Evolutionary conservation across 2,888 invertebrate genomes (phyloP).

Genomic region (Nymphalis urticae): DNA sequence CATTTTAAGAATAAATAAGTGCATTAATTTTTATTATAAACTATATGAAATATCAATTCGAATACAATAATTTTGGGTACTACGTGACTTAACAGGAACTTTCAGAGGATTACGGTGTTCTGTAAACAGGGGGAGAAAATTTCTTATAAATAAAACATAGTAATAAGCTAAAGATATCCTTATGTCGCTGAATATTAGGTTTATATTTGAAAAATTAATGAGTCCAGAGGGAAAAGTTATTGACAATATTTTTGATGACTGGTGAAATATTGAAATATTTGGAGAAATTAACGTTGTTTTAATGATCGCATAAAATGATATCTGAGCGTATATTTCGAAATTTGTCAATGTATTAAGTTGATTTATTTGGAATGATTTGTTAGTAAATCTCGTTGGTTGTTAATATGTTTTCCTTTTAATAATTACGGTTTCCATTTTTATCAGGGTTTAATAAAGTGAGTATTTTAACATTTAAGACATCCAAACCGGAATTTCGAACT

Average conservation of each 20-base stretch:
- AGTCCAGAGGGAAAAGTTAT: slow-evolving; percentile 48
- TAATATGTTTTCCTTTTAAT: too few species aligned
- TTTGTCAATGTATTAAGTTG: not conserved
- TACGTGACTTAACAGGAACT: slow-evolving; percentile 47
- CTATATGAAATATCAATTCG: slow-evolving; percentile 26
- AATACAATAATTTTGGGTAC: slow-evolving; percentile 41
- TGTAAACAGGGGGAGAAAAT: slow-evolving; percentile 59
- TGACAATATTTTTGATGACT: slow-evolving; percentile 68
- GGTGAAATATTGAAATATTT: slow-evolving; percentile 47
- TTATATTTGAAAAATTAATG: slow-evolving; percentile 38
- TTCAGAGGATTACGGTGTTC: slow-evolving; percentile 51
- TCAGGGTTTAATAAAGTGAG: too few species aligned
- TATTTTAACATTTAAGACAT: too few species aligned
- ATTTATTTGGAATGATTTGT: not conserved
- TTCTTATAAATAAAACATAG: slow-evolving; percentile 43
- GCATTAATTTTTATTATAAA: not conserved
- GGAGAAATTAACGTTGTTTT: slow-evolving; percentile 9
- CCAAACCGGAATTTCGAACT: too few species aligned
- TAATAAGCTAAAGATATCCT: slow-evolving; percentile 41
- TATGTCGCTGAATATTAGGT: slow-evolving; percentile 36
- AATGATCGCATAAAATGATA: not conserved
- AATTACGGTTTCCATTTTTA: too few species aligned
- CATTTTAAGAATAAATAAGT: not conserved
- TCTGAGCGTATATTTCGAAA: not conserved
- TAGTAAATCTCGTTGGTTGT: not conserved